Base-by-base conservation (phyloP, 2,888 invertebrate species). In the Campaea margaritaria region DNA sequence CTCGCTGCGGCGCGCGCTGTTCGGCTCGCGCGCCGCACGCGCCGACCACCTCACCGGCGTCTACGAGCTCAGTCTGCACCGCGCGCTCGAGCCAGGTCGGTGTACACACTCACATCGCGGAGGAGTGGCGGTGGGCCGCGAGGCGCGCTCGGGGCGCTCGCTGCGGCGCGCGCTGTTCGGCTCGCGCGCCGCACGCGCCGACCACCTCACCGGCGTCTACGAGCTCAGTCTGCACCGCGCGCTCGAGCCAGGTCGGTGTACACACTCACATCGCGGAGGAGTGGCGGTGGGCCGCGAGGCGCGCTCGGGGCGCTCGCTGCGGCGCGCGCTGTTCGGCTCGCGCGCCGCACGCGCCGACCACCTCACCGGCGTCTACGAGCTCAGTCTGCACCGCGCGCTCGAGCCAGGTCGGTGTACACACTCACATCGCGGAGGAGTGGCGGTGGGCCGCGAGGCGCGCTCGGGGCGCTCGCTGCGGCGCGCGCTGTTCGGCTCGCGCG, bases 11-110 rank as follows among this genome's bases (percentile, higher is more conserved):
- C 89, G 91, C 60, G 92, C 92, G 1, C 93, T 98, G 53, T 97
- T 97, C 93, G 96, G 96, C 12, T 96, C 96, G 75, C 95, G 96
- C 52, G 96, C 96, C 76, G 96, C 97, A 21, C 98, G 99, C 87
- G 98, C 98, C 58, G 99, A 99, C 93, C 95, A 99, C 62, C 95
- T 99, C 73, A 97, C 99, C 47, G 99, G 99, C 65, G 97, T 99
- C 31, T 99, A 99, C 92, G 99, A 99, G 91, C 93, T 99, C 73
- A 96, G 97, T 63, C 94, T 99, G 87, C 96, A 98, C 81, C 96
- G 99, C 82, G 97, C 98, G 81, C 96, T 97, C 78, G 99, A 99
- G 21, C 21, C 21, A 21, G 21, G 21, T 21, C 21, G 5, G 21
- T 21, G 21, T 21, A 5, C 21, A 5, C 21, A 2, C 21, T 2